phyloP scores from a whole-genome alignment of 2,113 vertebrate species.

The Brachionichthys hirsutus region DNA sequence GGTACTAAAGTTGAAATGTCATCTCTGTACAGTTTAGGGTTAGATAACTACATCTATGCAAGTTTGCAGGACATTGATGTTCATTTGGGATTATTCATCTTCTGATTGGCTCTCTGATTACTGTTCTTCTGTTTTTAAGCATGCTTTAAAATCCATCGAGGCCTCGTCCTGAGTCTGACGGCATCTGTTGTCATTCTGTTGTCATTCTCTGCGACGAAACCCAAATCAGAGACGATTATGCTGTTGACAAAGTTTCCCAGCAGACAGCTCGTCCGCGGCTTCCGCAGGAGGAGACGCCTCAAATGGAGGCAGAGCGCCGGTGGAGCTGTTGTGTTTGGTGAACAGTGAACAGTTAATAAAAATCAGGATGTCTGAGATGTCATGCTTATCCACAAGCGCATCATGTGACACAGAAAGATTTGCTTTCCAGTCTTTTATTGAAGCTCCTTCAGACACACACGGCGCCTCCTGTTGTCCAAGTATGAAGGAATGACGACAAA shows the following conservation, averaged over 20 bases:
- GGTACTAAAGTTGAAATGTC: conserved; percentile 1
- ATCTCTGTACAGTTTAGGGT: background rate
- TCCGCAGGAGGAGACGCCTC: conserved; percentile 54
- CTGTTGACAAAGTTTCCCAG: conserved; percentile 70
- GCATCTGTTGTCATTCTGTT: conserved; percentile 74
- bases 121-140: no score
- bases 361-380: background rate
- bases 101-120: no score
- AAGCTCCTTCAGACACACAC: conserved; percentile 3
- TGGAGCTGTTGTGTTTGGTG: conserved; percentile 6
- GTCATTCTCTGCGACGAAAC: conserved; percentile 52
- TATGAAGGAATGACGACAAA: no score
- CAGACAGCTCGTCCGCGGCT: conserved; percentile 59
- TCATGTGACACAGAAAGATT: conserved; percentile 4
- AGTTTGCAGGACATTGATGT: no score
- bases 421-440: background rate
- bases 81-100: no score
- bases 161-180: conserved; percentile 42
- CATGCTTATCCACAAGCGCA: conserved; percentile 13
- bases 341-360: background rate
- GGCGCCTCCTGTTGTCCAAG: no score
- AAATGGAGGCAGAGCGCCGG: conserved; percentile 18
- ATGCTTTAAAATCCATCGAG: background rate
- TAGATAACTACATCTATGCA: background rate
- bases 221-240: conserved; percentile 75